A percentile compares a stretch with the other conserved stretches of the same genome.
These are phyloP conservation scores for Hylyphantes graminicola DNA, from an alignment of 1,140 invertebrate genomes.

Conservation along the genomic window DNA sequence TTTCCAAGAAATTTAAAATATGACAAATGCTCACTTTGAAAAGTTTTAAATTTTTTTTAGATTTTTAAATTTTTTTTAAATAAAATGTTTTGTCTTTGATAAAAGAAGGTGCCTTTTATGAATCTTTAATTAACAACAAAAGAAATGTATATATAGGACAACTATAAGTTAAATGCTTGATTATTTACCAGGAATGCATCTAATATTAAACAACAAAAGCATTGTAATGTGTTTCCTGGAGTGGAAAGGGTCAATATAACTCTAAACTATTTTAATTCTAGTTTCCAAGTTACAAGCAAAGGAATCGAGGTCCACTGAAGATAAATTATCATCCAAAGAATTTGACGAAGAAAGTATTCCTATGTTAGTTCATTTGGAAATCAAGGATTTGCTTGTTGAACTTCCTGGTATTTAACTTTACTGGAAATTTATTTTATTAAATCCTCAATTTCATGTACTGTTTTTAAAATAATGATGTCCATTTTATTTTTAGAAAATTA, in stretches of 20 bases:
- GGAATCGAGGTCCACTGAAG: background rate
- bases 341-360: background rate
- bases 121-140: too few species aligned
- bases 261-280: background rate
- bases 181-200: background rate
- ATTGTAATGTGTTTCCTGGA: background rate
- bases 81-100: too few species aligned
- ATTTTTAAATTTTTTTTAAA: too few species aligned
- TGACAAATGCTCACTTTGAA: too few species aligned
- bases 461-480: background rate
- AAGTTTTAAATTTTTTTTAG: too few species aligned
- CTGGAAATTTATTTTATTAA: background rate
- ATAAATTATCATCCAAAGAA: too few species aligned
- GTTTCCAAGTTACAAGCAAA: background rate
- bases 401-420: slow-evolving; percentile 6
- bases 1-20: too few species aligned
- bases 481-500: slow-evolving; percentile 4
- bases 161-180: too few species aligned
- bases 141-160: too few species aligned
- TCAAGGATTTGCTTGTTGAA: background rate
- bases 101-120: too few species aligned
- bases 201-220: background rate
- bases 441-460: background rate
- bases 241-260: background rate
- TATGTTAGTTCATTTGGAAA: background rate